Base-by-base conservation (phyloP, 2,888 invertebrate genomes). In the Tipula helvola region DNA sequence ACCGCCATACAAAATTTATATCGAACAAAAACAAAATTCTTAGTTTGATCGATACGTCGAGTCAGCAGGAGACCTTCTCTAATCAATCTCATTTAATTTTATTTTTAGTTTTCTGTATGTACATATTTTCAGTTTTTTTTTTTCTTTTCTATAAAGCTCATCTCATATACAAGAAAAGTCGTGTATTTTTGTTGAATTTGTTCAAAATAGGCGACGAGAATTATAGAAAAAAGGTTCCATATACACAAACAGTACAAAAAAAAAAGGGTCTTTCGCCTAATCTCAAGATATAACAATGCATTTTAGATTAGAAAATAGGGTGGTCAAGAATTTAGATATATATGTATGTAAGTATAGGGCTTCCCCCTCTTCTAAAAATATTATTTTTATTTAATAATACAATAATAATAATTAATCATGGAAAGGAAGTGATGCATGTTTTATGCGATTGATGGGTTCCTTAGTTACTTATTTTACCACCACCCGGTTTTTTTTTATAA, bases 61-160 rank as follows among this genome's bases (percentile, higher is more conserved):
- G 71, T 71, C 71, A 71, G 71, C 71, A 71, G 71, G 71, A 71
- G 71, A 71, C 71, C 71, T 71, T 71, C 71, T 71, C 71, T 71
- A 71, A 71, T 71, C 71, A 71, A 71, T 71, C 71, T 28, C 28
- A 52, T 52, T 28, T 71, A 28, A 28, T 71, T 71, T 18, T 28
- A 28, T 71, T 71, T 71, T 18, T 28, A 71, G 71, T 71, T 18
- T 71, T 28, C 10, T 71, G 7, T 71, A 71, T 16, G 18, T 57
- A n/a, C n/a, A n/a, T n/a, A 28, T 47, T 47, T 41, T 41, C 41
- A 1, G 5, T 8, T 52, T 57, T 16, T 28, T 28, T 28, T 28
- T 8, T 57, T 57, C n/a, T 71, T 71, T 71, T 71, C 71, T 10
- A n/a, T n/a, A 16, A 71, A 71, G 28, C 28, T 8, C 71, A 71